Percentiles rank a stretch among this genome's conserved stretches.
These are phyloP conservation scores for Drosophila tanythrix DNA, from an alignment of 2,888 invertebrate genomes.

Conservation along the genomic window DNA sequence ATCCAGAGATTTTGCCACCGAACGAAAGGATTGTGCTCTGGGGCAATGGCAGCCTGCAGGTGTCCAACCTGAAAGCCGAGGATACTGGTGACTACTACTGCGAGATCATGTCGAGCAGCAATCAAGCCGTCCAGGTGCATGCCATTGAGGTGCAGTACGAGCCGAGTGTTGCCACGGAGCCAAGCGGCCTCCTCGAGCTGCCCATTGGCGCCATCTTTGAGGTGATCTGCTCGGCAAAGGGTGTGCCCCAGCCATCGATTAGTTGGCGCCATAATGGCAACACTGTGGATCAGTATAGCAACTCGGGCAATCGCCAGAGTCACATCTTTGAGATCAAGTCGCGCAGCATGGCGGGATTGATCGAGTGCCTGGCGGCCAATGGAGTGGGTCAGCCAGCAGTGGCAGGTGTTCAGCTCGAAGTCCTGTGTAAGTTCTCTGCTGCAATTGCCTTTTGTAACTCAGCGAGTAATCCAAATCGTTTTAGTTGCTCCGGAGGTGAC, in stretches of 20 bases:
- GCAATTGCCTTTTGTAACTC: neutral
- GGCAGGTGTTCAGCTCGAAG: constrained; percentile 89
- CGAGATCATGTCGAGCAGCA: constrained; percentile 84
- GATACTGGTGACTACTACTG: constrained; percentile 87
- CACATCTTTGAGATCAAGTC: constrained; percentile 85
- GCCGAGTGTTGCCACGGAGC: constrained; percentile 89
- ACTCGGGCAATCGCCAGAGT: constrained; percentile 81
- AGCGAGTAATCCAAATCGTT: neutral
- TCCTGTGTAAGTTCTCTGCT: constrained; percentile 88
- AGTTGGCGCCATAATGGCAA: constrained; percentile 87
- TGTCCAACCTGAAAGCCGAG: constrained; percentile 85
- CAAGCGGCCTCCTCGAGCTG: constrained; percentile 89
- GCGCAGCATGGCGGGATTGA: constrained; percentile 89
- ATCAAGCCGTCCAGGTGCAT: constrained; percentile 87
- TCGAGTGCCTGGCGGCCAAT: constrained; percentile 90
- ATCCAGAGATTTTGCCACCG: constrained; percentile 86
- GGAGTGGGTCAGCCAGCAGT: constrained; percentile 90
- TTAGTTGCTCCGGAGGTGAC: constrained; percentile 91
- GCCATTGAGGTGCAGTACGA: constrained; percentile 92
- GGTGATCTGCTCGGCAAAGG: constrained; percentile 90
- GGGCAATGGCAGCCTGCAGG: constrained; percentile 90
- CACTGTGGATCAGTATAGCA: constrained; percentile 67
- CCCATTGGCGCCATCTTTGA: constrained; percentile 90
- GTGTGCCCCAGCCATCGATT: constrained; percentile 90
- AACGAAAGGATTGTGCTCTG: constrained; percentile 87